These are phyloP conservation scores for Synergus japonicus DNA, from an alignment of 2,888 invertebrate genomes.

Conservation along the genomic window DNA sequence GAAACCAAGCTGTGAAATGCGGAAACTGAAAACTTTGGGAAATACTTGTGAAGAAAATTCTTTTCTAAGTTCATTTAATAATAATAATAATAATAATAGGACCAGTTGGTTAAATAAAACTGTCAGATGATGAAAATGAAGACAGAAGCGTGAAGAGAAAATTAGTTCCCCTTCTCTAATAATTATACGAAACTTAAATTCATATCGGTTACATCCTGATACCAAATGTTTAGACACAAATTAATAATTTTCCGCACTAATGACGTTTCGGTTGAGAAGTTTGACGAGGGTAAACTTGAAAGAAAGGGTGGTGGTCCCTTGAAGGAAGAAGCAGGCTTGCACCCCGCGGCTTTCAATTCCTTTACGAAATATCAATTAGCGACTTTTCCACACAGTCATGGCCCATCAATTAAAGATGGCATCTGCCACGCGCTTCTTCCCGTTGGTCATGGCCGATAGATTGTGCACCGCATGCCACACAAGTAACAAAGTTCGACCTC, in stretches of 20 bases:
- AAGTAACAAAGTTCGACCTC: conserved; percentile 30
- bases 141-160: not conserved
- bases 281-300: conserved; percentile 31
- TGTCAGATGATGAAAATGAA: not conserved
- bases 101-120: too few species aligned
- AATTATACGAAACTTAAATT: not conserved
- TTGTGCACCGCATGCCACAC: conserved; percentile 56
- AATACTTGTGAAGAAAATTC: too few species aligned
- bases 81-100: not conserved
- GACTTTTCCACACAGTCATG: conserved; percentile 53
- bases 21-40: not conserved
- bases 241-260: conserved; percentile 24
- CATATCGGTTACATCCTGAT: not conserved
- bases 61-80: not conserved
- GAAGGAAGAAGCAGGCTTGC: not conserved
- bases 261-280: conserved; percentile 9
- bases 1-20: not conserved
- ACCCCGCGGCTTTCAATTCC: conserved; percentile 31
- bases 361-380: conserved; percentile 51
- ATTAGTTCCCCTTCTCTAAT: not conserved
- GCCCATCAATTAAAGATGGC: conserved; percentile 59
- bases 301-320: conserved; percentile 22
- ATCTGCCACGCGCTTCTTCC: conserved; percentile 61
- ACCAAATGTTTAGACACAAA: conserved; percentile 19
- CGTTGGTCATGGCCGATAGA: conserved; percentile 58